Conservation (phyloP, 2,113 vertebrate species). For the Chaetodon auriga region DNA sequence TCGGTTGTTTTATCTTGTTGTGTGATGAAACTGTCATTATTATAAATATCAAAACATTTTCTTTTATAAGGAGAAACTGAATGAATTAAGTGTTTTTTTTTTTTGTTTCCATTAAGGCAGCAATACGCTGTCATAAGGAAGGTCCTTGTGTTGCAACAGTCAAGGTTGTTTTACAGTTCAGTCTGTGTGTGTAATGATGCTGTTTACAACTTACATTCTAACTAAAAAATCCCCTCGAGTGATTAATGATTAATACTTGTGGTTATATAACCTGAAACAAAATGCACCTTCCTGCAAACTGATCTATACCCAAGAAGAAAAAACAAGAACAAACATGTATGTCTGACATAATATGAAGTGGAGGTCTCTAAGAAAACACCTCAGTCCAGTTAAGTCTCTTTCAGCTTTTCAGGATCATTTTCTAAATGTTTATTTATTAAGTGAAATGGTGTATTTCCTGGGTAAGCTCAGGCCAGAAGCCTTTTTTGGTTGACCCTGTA, state of each 20-base stretch:
- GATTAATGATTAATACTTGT: slow-evolving; percentile 39
- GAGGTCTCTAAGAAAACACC: background rate
- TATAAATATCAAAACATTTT: background rate
- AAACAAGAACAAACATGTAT: background rate
- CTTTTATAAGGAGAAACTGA: too few relatives aligned
- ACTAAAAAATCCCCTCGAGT: slow-evolving; percentile 3
- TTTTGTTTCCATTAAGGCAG: background rate
- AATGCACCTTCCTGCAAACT: background rate
- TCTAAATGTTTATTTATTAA: background rate
- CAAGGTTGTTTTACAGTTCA: slow-evolving; percentile 16
- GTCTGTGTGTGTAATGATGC: slow-evolving; percentile 34
- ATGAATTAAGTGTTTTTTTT: too few relatives aligned
- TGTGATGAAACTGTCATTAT: background rate
- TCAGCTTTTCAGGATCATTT: background rate
- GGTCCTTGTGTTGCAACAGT: slow-evolving; percentile 12
- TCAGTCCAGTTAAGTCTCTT: background rate
- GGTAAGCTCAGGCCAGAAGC: background rate
- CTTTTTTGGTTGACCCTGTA: slow-evolving; percentile 24
- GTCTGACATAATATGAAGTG: background rate
- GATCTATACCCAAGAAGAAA: background rate
- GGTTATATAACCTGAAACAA: slow-evolving; percentile 1
- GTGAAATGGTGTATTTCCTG: background rate
- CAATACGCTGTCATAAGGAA: background rate
- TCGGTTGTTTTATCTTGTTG: background rate
- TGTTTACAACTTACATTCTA: slow-evolving; percentile 37